These are phyloP conservation scores for Apamea monoglypha DNA, from an alignment of 2,888 invertebrate genomes.

Conservation along the genomic window DNA sequence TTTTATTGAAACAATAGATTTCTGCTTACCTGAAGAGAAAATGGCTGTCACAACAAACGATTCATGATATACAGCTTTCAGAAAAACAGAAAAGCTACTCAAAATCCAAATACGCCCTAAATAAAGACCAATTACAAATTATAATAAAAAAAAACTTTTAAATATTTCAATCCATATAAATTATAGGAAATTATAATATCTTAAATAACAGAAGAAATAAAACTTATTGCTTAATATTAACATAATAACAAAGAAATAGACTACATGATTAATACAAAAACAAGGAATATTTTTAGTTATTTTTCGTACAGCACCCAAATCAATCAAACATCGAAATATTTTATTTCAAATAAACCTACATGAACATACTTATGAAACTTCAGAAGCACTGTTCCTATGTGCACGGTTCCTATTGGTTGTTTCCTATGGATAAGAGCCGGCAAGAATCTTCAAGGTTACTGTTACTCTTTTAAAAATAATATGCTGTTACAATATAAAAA, in stretches of 20 bases:
- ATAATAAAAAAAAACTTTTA: neutral
- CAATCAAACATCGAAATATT: neutral
- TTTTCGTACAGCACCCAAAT: neutral
- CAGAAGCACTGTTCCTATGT: neutral
- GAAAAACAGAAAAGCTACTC: neutral
- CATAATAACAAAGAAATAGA: neutral
- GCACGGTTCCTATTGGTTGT: neutral
- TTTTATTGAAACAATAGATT: neutral
- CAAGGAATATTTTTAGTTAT: neutral
- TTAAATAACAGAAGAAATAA: neutral
- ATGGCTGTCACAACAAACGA: too few relatives aligned
- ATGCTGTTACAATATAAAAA: neutral
- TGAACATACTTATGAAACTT: neutral
- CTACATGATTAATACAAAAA: neutral
- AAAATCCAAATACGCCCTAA: conserved; percentile 25
- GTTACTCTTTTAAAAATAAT: neutral
- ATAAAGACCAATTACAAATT: conserved; percentile 13
- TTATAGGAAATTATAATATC: conserved; percentile 1
- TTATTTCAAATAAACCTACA: neutral
- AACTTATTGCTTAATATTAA: neutral
- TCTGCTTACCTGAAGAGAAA: neutral
- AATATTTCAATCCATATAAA: conserved; percentile 11
- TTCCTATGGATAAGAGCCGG: neutral
- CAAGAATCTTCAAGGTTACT: neutral
- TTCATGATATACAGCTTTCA: neutral